A percentile compares a stretch with the other conserved stretches of the same genome.
phyloP scores from a whole-genome alignment of 2,888 invertebrate genomes.

The Meliscaeva auricollis region DNA sequence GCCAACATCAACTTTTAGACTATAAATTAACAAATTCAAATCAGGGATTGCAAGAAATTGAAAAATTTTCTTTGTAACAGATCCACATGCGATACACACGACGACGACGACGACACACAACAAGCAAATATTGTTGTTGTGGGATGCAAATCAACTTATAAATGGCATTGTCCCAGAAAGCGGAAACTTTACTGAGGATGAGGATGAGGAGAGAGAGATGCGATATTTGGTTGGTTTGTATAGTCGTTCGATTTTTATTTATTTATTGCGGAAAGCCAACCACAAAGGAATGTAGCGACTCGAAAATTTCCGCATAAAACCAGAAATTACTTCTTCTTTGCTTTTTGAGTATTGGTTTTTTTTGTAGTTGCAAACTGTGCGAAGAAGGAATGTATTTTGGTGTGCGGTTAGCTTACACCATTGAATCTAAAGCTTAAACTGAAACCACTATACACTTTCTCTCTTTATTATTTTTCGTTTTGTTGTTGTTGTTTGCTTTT shows the following conservation, averaged over 20 bases:
- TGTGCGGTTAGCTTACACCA: conserved; percentile 49
- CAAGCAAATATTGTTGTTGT: conserved; percentile 36
- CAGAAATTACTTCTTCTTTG: conserved; percentile 64
- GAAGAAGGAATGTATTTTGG: neutral
- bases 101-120: too few species aligned
- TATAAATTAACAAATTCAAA: neutral
- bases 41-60: neutral
- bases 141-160: conserved; percentile 61
- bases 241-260: conserved; percentile 14
- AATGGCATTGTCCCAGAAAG: conserved; percentile 67
- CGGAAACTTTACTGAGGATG: conserved; percentile 8
- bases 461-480: conserved; percentile 38
- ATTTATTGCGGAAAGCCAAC: conserved; percentile 52
- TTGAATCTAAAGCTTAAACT: neutral
- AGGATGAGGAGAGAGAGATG: conserved; percentile 7
- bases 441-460: conserved; percentile 64
- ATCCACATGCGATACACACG: conserved; percentile 16
- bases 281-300: neutral
- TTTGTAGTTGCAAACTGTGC: conserved; percentile 16
- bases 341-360: conserved; percentile 11
- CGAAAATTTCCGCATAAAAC: conserved; percentile 65
- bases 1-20: neutral
- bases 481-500: neutral
- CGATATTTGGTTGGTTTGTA: conserved; percentile 22
- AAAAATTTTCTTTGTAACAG: conserved; percentile 13